Base-by-base conservation (phyloP, 2,888 invertebrate species). In the Cryptus viduatorius region DNA sequence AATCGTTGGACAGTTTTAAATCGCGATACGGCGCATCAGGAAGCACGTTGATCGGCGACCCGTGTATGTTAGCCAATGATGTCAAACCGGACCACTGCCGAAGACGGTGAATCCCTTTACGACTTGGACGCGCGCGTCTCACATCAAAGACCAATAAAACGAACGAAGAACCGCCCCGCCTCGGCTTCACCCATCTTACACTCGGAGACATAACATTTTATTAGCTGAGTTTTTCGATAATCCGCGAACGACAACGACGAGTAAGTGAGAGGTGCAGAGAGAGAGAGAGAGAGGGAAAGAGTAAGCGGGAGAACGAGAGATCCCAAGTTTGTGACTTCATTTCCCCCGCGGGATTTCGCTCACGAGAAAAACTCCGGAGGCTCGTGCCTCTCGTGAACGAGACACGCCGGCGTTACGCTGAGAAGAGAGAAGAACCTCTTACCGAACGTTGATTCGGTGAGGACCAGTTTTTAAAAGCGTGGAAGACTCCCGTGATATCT, bases 141-240 rank as follows among this genome's bases (percentile, higher is more conserved):
- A 76, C 85, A 83, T 85, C 85, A 83, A 77, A 77, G 56, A 69
- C 56, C 85, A 78, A 87, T 87, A 87, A 86, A 87, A 86, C 75
- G 82, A 48, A 65, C 46, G 44, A 24, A 78, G 48, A 16, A 37
- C 42, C 24, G 48, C 73, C 67, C 48, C 71, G 73, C 48, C 56
- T 64, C 10, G 16, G 50, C 53, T 31, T 44, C 75, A 65, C 31
- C 67, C 65, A 65, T 46, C 76, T 65, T 42, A 10, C 19, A n/a
- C 37, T 37, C 61, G 44, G n/a, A 64, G 75, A 79, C 79, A 79
- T 83, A 84, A 85, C 83, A 86, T 87, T 87, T 86, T 87, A 87
- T 86, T 86, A 87, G 85, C 82, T 14, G 78, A 82, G 79, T 86
- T 87, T 87, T 86, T 85, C 83, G 85, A 87, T 87, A 87, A 87